These are phyloP conservation scores for Chrysaora quinquecirrha DNA, from an alignment of 30 jellyfish, hydroid and myxozoan genomes.

Conservation along the genomic window DNA sequence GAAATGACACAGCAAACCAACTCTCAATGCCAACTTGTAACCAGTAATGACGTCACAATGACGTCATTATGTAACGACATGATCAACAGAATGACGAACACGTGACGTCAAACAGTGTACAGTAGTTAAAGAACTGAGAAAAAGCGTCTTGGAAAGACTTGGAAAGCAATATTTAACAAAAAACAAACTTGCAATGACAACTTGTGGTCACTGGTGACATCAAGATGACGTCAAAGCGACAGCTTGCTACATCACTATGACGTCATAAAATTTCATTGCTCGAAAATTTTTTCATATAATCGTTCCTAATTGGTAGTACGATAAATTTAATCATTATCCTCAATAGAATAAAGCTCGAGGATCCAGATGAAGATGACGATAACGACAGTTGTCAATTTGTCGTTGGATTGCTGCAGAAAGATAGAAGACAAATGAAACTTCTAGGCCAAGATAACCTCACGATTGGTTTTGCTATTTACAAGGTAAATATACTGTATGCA, in stretches of 20 bases:
- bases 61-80: not conserved
- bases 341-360: constrained; percentile 60
- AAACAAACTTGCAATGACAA: not conserved
- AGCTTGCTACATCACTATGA: too few species aligned
- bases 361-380: constrained; percentile 72
- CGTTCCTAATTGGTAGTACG: not conserved
- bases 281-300: too few species aligned
- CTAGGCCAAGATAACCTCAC: constrained; percentile 67
- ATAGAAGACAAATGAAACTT: constrained; percentile 44
- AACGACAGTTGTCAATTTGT: constrained; percentile 53
- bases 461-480: constrained; percentile 76
- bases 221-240: too few species aligned
- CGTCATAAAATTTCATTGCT: too few species aligned
- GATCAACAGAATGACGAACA: not conserved
- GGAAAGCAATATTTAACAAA: not conserved
- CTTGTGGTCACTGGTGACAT: too few species aligned
- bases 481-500: constrained; percentile 26
- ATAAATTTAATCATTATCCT: not conserved
- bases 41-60: not conserved
- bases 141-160: not conserved
- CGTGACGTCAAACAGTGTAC: not conserved
- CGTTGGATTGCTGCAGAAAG: constrained; percentile 70
- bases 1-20: not conserved
- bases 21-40: not conserved
- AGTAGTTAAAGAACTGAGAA: not conserved